Evolutionary conservation across 2,113 vertebrate genomes (phyloP).

Genomic region (Percina caprodes): DNA sequence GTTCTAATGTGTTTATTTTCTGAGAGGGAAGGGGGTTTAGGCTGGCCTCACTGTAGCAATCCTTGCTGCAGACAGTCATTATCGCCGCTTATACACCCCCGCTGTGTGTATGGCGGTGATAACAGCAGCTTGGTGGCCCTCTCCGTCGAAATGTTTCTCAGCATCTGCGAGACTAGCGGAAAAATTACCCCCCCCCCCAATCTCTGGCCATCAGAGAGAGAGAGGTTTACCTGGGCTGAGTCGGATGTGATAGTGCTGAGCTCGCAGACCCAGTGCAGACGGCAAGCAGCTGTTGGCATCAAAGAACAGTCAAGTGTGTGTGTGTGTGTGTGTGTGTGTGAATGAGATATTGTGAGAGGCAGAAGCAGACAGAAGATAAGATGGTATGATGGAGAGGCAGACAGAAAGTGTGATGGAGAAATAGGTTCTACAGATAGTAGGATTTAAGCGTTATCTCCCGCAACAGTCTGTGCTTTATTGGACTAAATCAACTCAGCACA

Average conservation of each 20-base stretch:
- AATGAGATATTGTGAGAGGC: neutral
- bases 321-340: slow-evolving; percentile 9
- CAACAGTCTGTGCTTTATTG: slow-evolving; percentile 9
- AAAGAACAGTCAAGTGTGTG: slow-evolving; percentile 57
- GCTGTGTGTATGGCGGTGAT: slow-evolving; percentile 35
- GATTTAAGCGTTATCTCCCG: slow-evolving; percentile 27
- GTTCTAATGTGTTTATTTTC: slow-evolving; percentile 71
- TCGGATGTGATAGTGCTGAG: slow-evolving; percentile 57
- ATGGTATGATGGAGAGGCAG: slow-evolving; percentile 45
- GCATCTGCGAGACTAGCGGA: slow-evolving; percentile 5
- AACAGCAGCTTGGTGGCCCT: slow-evolving; percentile 7
- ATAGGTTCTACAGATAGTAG: slow-evolving; percentile 22
- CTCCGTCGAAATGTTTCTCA: slow-evolving; percentile 25
- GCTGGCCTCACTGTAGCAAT: slow-evolving; percentile 45
- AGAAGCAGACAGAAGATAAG: slow-evolving; percentile 58
- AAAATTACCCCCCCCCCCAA: neutral
- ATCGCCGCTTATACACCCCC: slow-evolving; percentile 43
- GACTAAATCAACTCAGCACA: neutral
- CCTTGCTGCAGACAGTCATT: slow-evolving; percentile 61
- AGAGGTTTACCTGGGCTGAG: slow-evolving; percentile 47
- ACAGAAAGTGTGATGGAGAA: slow-evolving; percentile 32
- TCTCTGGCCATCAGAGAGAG: slow-evolving; percentile 36
- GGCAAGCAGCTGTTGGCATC: slow-evolving; percentile 68
- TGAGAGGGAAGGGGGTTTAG: slow-evolving; percentile 42
- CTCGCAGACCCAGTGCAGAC: slow-evolving; percentile 70